Conservation (phyloP, 35 echinoderm and acorn worm species). For the Heliocidaris erythrogramma region DNA sequence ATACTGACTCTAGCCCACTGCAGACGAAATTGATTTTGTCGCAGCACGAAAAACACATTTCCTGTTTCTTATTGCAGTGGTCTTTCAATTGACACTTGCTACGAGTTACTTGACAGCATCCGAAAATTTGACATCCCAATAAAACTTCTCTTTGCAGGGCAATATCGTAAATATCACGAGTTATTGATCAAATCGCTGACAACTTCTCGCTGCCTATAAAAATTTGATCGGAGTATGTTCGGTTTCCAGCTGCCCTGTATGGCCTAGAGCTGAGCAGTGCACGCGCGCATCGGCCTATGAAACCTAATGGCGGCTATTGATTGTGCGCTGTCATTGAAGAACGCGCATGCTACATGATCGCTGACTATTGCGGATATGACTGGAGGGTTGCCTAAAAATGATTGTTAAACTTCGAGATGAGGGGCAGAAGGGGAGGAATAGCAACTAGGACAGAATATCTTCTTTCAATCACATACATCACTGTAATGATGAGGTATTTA, state of each 20-base stretch:
- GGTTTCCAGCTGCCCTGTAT: constrained; percentile 31
- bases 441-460: background rate
- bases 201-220: constrained; percentile 16
- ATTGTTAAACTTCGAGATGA: background rate
- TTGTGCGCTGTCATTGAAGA: constrained; percentile 1
- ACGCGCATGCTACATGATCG: background rate
- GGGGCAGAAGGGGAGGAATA: constrained; percentile 6
- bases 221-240: constrained; percentile 16
- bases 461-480: constrained; percentile 2
- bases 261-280: constrained; percentile 26
- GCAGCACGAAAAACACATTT: constrained; percentile 33
- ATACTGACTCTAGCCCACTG: background rate
- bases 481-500: background rate
- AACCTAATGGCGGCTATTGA: constrained; percentile 38
- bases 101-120: constrained; percentile 21
- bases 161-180: constrained; percentile 30
- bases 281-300: constrained; percentile 23
- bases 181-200: constrained; percentile 29
- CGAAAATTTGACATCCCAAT: background rate
- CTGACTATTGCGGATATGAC: constrained; percentile 17
- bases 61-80: constrained; percentile 39
- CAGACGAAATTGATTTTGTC: constrained; percentile 23
- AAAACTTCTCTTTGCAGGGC: constrained; percentile 23
- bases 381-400: constrained; percentile 21
- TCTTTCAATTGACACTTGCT: constrained; percentile 34